A percentile compares a stretch with the other conserved stretches of the same genome.
These are phyloP conservation scores for Muscicapa adusta DNA, from an alignment of 2,113 vertebrate genomes.

Conservation along the genomic window DNA sequence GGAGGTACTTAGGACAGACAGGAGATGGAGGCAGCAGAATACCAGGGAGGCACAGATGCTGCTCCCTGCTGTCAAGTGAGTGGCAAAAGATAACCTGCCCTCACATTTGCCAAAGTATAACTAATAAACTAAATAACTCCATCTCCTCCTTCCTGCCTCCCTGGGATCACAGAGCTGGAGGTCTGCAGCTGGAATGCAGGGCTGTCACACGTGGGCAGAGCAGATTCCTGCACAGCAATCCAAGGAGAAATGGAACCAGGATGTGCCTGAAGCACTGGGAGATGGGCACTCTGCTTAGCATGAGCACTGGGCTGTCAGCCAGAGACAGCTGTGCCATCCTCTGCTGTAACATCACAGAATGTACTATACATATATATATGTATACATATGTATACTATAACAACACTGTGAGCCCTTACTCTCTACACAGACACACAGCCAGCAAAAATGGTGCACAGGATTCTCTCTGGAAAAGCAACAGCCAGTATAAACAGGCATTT, in stretches of 20 bases:
- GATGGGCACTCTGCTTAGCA: not conserved
- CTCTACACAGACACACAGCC: not conserved
- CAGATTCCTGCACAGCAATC: not conserved
- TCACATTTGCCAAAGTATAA: not conserved
- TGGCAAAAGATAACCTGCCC: not conserved
- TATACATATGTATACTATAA: too few species aligned
- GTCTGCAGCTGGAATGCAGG: not conserved
- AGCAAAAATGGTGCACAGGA: not conserved
- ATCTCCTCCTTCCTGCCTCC: not conserved
- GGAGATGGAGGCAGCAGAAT: not conserved
- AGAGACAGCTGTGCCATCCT: not conserved
- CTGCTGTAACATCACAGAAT: not conserved
- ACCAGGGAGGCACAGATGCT: not conserved
- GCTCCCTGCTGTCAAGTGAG: not conserved
- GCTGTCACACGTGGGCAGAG: fast-evolving
- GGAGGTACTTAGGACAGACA: not conserved
- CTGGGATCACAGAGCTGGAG: not conserved
- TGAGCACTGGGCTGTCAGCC: not conserved
- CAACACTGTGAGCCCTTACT: not conserved
- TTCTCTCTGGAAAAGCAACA: not conserved
- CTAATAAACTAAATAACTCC: not conserved
- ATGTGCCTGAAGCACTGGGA: not conserved
- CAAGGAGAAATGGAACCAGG: not conserved
- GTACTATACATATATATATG: too few species aligned
- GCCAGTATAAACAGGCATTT: not conserved